These are phyloP conservation scores for Ennomos quercinarius DNA, from an alignment of 2,888 invertebrate genomes.

Conservation along the genomic window DNA sequence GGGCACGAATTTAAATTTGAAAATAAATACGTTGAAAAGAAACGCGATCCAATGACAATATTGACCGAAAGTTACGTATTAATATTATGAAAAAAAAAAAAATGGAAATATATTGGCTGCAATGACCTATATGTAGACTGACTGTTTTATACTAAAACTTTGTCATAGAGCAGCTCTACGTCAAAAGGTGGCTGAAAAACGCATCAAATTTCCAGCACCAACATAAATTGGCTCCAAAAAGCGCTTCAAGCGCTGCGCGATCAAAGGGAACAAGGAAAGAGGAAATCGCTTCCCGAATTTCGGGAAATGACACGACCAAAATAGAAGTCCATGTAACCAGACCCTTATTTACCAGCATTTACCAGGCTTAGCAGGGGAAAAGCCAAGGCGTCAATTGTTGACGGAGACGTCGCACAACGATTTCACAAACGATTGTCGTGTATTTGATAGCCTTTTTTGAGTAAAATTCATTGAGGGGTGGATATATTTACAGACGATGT, in stretches of 20 bases:
- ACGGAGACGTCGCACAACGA: slow-evolving; percentile 43
- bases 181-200: neutral
- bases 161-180: neutral
- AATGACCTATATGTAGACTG: too few relatives aligned
- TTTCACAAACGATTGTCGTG: slow-evolving; percentile 52
- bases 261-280: slow-evolving; percentile 28
- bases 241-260: slow-evolving; percentile 25
- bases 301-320: slow-evolving; percentile 36
- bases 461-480: slow-evolving; percentile 19
- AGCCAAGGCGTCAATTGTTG: slow-evolving; percentile 49
- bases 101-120: too few relatives aligned
- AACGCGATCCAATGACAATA: too few relatives aligned
- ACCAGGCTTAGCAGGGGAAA: slow-evolving; percentile 44
- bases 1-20: too few relatives aligned
- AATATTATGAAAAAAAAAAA: too few relatives aligned
- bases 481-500: slow-evolving; percentile 16
- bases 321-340: slow-evolving; percentile 65
- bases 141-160: neutral
- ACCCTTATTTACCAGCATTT: slow-evolving; percentile 35
- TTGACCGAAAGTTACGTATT: too few relatives aligned
- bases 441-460: slow-evolving; percentile 27
- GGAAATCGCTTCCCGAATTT: slow-evolving; percentile 44
- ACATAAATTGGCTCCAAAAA: slow-evolving; percentile 21
- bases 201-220: slow-evolving; percentile 7
- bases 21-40: too few relatives aligned